These are phyloP conservation scores for Xanthia icteritia DNA, from an alignment of 2,888 invertebrate genomes.

Conservation along the genomic window DNA sequence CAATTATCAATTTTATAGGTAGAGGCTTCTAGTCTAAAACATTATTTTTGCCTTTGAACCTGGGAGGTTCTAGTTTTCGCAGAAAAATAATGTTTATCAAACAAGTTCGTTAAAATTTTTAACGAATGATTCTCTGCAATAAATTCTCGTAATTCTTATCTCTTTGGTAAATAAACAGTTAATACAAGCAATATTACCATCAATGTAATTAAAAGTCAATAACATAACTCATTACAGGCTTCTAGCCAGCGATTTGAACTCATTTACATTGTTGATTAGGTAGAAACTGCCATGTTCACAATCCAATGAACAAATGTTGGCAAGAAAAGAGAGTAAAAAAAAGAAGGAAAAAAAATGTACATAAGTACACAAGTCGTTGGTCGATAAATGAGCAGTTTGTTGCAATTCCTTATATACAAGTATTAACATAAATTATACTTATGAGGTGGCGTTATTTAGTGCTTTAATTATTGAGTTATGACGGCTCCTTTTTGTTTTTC, in stretches of 20 bases:
- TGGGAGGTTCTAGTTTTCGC: too few species aligned
- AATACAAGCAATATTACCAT: constrained; percentile 24
- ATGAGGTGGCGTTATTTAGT: constrained; percentile 3
- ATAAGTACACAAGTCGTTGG: constrained; percentile 53
- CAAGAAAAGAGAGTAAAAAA: constrained; percentile 57
- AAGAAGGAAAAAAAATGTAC: constrained; percentile 47
- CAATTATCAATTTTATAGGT: too few species aligned
- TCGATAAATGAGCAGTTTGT: constrained; percentile 57
- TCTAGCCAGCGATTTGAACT: constrained; percentile 62
- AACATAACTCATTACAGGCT: constrained; percentile 67
- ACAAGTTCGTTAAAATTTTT: not conserved
- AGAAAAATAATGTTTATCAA: too few species aligned
- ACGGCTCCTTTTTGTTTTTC: not conserved
- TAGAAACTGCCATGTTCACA: constrained; percentile 71
- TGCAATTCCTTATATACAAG: constrained; percentile 58
- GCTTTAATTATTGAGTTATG: constrained; percentile 36
- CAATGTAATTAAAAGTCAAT: constrained; percentile 67
- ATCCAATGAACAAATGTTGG: constrained; percentile 59
- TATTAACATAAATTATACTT: constrained; percentile 63
- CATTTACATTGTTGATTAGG: constrained; percentile 76
- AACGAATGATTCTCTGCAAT: not conserved
- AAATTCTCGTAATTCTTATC: constrained; percentile 34
- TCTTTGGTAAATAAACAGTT: constrained; percentile 38
- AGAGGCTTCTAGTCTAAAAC: too few species aligned
- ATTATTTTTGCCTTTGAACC: too few species aligned